These are phyloP conservation scores for Dicyrtoma fusca DNA, from an alignment of 2,888 invertebrate genomes.

Conservation along the genomic window DNA sequence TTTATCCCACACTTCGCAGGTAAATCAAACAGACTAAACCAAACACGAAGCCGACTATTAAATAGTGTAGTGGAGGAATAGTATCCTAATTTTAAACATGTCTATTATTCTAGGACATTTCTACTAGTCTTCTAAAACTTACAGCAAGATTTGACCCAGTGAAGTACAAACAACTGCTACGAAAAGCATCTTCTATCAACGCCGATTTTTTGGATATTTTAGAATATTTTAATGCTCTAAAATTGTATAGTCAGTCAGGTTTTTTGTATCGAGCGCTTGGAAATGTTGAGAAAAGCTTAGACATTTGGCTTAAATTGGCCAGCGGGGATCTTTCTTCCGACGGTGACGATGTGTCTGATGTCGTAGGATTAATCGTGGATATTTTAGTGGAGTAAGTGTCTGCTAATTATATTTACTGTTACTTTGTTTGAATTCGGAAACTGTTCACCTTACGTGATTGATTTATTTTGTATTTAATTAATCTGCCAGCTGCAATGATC, in stretches of 20 bases:
- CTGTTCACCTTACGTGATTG: no score
- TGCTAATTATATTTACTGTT: constrained; percentile 2
- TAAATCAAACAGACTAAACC: not conserved
- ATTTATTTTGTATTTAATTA: constrained; percentile 2
- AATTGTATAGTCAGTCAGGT: constrained; percentile 60
- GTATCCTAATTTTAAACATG: no score
- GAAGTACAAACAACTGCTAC: constrained; percentile 44
- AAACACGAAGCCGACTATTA: not conserved
- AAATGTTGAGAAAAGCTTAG: constrained; percentile 61
- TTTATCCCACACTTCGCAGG: not conserved
- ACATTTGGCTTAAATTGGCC: constrained; percentile 61
- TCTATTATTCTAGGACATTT: constrained; percentile 45
- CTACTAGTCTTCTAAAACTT: constrained; percentile 51
- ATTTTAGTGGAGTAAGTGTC: constrained; percentile 60
- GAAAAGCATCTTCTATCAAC: constrained; percentile 45
- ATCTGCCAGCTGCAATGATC: constrained; percentile 41
- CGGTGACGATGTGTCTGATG: constrained; percentile 61
- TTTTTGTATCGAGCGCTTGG: constrained; percentile 60
- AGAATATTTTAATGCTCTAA: constrained; percentile 60
- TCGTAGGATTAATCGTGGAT: constrained; percentile 60
- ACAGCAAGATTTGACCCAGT: constrained; percentile 49
- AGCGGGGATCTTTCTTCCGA: constrained; percentile 58
- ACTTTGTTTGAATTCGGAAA: constrained; percentile 11
- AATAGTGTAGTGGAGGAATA: not conserved
- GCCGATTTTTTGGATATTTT: constrained; percentile 60